phyloP scores from a whole-genome alignment of 2,888 invertebrate genomes.

The Drosophila prolongata region DNA sequence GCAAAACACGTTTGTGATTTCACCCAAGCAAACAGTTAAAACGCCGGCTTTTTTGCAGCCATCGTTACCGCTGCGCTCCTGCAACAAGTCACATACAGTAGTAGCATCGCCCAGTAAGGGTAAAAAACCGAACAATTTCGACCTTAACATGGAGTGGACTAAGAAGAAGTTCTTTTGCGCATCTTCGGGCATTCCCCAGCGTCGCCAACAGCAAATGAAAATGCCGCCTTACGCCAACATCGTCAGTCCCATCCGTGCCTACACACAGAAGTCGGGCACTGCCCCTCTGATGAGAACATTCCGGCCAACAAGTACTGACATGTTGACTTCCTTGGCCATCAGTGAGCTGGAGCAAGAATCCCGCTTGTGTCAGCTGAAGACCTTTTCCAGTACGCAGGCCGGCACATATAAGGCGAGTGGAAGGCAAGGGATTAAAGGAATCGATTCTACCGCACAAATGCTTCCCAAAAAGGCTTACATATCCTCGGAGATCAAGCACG shows the following conservation, averaged over 20 bases:
- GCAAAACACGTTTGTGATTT: constrained; percentile 58
- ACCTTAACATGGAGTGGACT: constrained; percentile 56
- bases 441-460: constrained; percentile 38
- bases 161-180: constrained; percentile 69
- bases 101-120: constrained; percentile 23
- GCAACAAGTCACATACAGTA: constrained; percentile 13
- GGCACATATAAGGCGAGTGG: constrained; percentile 14
- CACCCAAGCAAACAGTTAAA: constrained; percentile 45
- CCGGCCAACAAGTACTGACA: constrained; percentile 60
- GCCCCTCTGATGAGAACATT: constrained; percentile 82
- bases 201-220: constrained; percentile 58
- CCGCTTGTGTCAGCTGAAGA: constrained; percentile 46
- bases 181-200: constrained; percentile 48
- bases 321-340: constrained; percentile 60
- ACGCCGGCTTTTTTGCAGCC: constrained; percentile 9
- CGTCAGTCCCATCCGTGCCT: constrained; percentile 84
- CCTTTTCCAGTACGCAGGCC: neutral
- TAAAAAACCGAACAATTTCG: constrained; percentile 27
- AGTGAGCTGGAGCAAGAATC: constrained; percentile 78
- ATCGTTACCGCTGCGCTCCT: constrained; percentile 15
- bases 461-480: constrained; percentile 83
- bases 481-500: constrained; percentile 81
- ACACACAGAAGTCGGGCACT: constrained; percentile 83
- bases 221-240: constrained; percentile 77
- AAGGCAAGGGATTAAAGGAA: constrained; percentile 1